Evolutionary conservation across 2,888 invertebrate species (phyloP).

Genomic region (Diloba caeruleocephala): DNA sequence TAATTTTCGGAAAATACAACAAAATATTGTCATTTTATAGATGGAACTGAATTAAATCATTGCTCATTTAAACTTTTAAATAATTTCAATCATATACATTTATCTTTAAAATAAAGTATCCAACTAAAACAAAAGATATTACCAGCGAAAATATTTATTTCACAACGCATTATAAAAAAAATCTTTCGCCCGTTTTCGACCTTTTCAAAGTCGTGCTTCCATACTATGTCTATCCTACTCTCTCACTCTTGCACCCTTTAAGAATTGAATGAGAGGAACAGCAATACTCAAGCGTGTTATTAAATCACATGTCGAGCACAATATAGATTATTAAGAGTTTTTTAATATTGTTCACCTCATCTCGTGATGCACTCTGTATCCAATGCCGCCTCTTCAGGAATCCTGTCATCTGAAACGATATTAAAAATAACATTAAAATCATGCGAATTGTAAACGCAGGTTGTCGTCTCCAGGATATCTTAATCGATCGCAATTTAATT

Average conservation of each 20-base stretch:
- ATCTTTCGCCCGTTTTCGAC: constrained; percentile 75
- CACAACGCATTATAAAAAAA: constrained; percentile 86
- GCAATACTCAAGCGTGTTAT: constrained; percentile 65
- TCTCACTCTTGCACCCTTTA: constrained; percentile 62
- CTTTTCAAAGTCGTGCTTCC: constrained; percentile 60
- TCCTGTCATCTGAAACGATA: constrained; percentile 85
- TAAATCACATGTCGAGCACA: constrained; percentile 77
- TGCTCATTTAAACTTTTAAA: constrained; percentile 1
- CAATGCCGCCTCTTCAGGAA: constrained; percentile 79
- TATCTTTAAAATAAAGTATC: constrained; percentile 11
- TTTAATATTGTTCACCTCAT: constrained; percentile 69
- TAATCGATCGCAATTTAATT: too few species aligned
- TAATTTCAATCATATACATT: not conserved
- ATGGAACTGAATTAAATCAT: constrained; percentile 9
- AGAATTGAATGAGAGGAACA: constrained; percentile 65
- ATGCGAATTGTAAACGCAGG: too few species aligned
- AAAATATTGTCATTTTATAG: constrained; percentile 40
- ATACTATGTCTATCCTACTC: constrained; percentile 56
- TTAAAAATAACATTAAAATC: constrained; percentile 14
- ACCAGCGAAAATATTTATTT: constrained; percentile 74
- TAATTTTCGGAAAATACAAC: constrained; percentile 15
- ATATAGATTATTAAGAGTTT: constrained; percentile 65
- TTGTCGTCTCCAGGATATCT: too few species aligned
- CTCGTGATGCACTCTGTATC: constrained; percentile 82
- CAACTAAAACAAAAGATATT: constrained; percentile 64